A percentile compares a stretch with the other conserved stretches of the same genome.
These are phyloP conservation scores for Homalodisca vitripennis DNA, from an alignment of 1,140 invertebrate genomes.

Conservation along the genomic window DNA sequence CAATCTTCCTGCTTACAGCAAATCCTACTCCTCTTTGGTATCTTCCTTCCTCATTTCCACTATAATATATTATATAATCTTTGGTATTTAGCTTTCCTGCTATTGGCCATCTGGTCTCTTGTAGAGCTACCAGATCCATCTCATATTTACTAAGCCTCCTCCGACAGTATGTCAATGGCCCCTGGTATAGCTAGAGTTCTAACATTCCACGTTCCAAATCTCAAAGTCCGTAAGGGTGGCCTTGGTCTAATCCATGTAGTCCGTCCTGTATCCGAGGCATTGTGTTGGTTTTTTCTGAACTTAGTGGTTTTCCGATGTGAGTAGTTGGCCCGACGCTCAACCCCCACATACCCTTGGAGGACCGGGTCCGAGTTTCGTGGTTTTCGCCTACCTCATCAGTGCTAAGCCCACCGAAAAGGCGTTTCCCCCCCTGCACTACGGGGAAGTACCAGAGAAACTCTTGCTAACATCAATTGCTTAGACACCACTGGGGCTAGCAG, in stretches of 20 bases:
- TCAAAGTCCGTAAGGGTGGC: background rate
- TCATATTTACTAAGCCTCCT: background rate
- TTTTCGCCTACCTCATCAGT: slow-evolving; percentile 8
- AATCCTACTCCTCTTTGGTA: too few relatives aligned
- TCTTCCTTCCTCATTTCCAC: too few relatives aligned
- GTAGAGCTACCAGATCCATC: background rate
- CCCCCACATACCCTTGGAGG: too few relatives aligned
- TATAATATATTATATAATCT: too few relatives aligned
- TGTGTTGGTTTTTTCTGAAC: too few relatives aligned
- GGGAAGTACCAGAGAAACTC: slow-evolving; percentile 14
- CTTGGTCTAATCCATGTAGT: too few relatives aligned
- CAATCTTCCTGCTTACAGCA: too few relatives aligned
- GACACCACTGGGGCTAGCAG: slow-evolving; percentile 17
- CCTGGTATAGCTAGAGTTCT: slow-evolving; percentile 1
- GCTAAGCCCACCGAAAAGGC: slow-evolving; percentile 31
- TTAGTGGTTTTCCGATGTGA: too few relatives aligned
- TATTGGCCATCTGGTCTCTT: slow-evolving; percentile 11
- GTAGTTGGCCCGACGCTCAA: too few relatives aligned
- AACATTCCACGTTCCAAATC: slow-evolving; percentile 25
- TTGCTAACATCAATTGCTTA: background rate
- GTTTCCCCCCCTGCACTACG: slow-evolving; percentile 16
- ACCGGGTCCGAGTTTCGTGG: background rate
- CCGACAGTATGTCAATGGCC: too few relatives aligned
- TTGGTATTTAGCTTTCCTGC: slow-evolving; percentile 15
- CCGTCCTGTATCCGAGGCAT: too few relatives aligned